phyloP scores from a whole-genome alignment of 2,797 vertebrate genomes.

The Pseudocheirus occidentalis region DNA sequence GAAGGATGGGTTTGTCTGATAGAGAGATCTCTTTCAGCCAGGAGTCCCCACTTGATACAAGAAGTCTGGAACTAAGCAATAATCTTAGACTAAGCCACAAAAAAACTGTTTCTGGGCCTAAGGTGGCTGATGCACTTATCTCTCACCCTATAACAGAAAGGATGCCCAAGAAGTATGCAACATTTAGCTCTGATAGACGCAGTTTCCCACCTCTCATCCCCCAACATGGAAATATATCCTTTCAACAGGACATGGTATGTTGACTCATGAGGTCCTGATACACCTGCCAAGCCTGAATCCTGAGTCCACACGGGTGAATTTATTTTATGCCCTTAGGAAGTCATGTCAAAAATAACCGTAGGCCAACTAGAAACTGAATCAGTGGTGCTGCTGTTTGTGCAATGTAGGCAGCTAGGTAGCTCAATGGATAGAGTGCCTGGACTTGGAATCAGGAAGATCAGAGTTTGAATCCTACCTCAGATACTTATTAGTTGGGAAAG shows the following conservation, averaged over 20 bases:
- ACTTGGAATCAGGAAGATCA: background rate
- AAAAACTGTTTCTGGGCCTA: background rate
- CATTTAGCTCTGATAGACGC: background rate
- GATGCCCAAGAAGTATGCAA: background rate
- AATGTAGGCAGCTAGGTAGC: background rate
- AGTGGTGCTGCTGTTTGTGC: background rate
- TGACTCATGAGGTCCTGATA: background rate
- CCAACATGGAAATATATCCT: background rate
- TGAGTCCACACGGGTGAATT: background rate
- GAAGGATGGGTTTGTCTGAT: background rate
- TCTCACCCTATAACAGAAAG: background rate
- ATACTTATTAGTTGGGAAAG: background rate
- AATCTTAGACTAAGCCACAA: background rate
- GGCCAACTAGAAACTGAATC: background rate
- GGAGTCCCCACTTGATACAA: background rate
- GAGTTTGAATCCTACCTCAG: background rate
- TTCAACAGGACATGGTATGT: background rate
- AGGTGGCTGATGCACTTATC: background rate
- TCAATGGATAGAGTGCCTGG: background rate
- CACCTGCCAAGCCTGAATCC: background rate
- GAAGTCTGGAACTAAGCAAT: background rate
- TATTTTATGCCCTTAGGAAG: background rate
- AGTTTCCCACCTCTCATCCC: background rate
- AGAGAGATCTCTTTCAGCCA: background rate
- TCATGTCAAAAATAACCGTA: background rate